Percentiles rank a stretch among this genome's conserved stretches.
Conservation (phyloP, 2,113 vertebrate species). For the Ageneiosus marmoratus region DNA sequence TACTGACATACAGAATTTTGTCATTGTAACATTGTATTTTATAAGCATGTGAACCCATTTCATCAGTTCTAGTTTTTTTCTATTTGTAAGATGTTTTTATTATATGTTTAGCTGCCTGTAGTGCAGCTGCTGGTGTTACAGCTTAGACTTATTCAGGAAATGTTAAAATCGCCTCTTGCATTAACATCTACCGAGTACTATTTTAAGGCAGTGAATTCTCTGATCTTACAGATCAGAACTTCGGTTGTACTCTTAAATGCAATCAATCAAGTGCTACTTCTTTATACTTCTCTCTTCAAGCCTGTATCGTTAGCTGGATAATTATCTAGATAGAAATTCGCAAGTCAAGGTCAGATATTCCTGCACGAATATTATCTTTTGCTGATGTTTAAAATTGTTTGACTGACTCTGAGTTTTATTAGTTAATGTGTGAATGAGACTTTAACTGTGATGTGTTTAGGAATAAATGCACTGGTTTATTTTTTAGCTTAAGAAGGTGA, state of each 20-base stretch:
- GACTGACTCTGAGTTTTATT: no score
- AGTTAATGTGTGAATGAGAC: no score
- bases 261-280: slow-evolving; percentile 33
- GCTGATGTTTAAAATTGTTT: no score
- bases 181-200: slow-evolving; percentile 10
- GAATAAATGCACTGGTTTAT: no score
- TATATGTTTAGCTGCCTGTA: neutral
- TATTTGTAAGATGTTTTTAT: neutral
- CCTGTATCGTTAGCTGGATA: neutral
- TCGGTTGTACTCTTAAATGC: slow-evolving; percentile 6
- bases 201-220: slow-evolving; percentile 27
- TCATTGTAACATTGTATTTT: slow-evolving; percentile 3
- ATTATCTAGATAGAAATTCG: neutral
- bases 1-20: neutral
- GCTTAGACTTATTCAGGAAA: slow-evolving; percentile 32
- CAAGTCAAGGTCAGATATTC: no score
- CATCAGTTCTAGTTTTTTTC: neutral
- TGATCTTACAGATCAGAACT: slow-evolving; percentile 29
- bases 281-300: neutral
- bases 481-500: no score
- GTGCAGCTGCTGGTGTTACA: neutral
- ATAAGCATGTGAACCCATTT: slow-evolving; percentile 6
- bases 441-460: no score
- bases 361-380: no score
- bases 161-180: slow-evolving; percentile 1